phyloP scores from a whole-genome alignment of 2,888 invertebrate species.

The Hybos culiciformis region DNA sequence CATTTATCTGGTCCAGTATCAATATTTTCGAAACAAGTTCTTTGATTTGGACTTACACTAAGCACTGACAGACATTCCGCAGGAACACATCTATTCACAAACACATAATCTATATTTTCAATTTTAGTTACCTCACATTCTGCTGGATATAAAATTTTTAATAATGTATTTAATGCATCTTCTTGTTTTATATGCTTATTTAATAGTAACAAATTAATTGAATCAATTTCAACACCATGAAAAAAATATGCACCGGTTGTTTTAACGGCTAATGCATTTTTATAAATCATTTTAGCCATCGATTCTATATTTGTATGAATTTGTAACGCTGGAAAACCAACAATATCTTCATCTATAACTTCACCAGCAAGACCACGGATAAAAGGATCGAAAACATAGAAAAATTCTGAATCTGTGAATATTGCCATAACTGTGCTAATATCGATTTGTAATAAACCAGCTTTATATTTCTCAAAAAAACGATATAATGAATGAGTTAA shows the following conservation, averaged over 20 bases:
- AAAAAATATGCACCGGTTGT: constrained; percentile 34
- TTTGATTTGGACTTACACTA: constrained; percentile 15
- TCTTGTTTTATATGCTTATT: not conserved
- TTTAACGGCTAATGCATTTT: constrained; percentile 33
- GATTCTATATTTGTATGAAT: constrained; percentile 47
- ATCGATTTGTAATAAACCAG: constrained; percentile 41
- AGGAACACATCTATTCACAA: not conserved
- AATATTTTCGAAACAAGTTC: constrained; percentile 15
- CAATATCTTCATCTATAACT: constrained; percentile 35
- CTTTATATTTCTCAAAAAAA: constrained; percentile 23
- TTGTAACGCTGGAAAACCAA: constrained; percentile 43
- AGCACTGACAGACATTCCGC: constrained; percentile 14
- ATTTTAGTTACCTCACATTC: not conserved
- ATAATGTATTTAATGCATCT: constrained; percentile 4
- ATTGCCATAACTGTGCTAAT: constrained; percentile 43
- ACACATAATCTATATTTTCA: not conserved
- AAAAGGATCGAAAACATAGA: constrained; percentile 51
- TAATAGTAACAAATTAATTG: constrained; percentile 22
- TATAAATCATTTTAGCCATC: constrained; percentile 39
- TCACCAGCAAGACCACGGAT: constrained; percentile 44
- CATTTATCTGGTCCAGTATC: constrained; percentile 8
- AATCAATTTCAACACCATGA: constrained; percentile 42
- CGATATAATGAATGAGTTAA: constrained; percentile 22
- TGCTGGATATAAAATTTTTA: constrained; percentile 2
- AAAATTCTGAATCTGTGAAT: constrained; percentile 50